Percentiles rank a stretch among this genome's conserved stretches.
Conservation (phyloP, 2,888 invertebrate genomes). For the Cephus sareptanus region DNA sequence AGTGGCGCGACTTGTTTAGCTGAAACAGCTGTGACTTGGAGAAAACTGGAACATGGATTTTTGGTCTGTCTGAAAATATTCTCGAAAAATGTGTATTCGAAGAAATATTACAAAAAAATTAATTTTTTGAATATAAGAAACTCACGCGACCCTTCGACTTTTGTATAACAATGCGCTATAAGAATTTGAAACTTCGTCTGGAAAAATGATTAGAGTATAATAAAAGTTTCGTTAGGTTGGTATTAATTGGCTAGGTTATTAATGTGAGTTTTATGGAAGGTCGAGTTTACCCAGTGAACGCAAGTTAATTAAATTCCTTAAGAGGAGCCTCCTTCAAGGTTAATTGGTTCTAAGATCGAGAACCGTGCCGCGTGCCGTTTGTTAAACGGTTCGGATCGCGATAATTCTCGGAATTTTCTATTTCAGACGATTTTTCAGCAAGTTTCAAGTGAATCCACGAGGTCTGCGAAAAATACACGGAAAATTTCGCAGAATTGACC, state of each 20-base stretch:
- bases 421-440: not conserved
- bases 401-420: not conserved
- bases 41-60: too few species aligned
- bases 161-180: not conserved
- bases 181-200: not conserved
- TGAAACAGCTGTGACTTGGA: too few species aligned
- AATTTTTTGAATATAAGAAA: too few species aligned
- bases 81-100: too few species aligned
- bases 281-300: not conserved
- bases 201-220: not conserved
- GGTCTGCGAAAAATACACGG: not conserved
- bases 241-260: not conserved
- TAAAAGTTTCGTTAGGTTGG: not conserved
- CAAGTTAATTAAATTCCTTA: slow-evolving; percentile 1
- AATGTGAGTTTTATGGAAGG: not conserved
- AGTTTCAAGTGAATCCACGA: not conserved
- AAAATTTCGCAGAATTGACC: not conserved
- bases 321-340: not conserved
- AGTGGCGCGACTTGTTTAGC: too few species aligned
- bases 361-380: not conserved
- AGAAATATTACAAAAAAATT: too few species aligned
- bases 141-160: too few species aligned
- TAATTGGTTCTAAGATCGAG: not conserved
- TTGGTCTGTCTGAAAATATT: too few species aligned
- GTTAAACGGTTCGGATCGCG: not conserved